Evolutionary conservation across 2,888 invertebrate genomes (phyloP).

Genomic region (Cephus pulcher): DNA sequence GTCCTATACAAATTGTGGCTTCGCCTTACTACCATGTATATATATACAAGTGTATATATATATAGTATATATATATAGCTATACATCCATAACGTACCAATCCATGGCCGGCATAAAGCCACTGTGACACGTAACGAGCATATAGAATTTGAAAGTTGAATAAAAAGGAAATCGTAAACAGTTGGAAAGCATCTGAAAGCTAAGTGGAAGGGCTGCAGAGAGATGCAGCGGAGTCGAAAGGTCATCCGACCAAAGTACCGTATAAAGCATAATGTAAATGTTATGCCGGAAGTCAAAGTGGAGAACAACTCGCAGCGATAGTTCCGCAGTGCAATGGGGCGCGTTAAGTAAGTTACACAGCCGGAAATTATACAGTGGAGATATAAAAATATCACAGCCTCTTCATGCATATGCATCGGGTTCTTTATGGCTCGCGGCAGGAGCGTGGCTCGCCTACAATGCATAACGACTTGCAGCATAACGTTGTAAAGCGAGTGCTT

Average conservation of each 20-base stretch:
- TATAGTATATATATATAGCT: no score
- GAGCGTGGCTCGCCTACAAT: background rate
- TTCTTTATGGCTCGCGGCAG: background rate
- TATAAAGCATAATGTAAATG: background rate
- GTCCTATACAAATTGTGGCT: background rate
- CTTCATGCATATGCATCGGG: slow-evolving; percentile 36
- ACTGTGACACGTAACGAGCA: background rate
- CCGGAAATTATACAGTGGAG: slow-evolving; percentile 29
- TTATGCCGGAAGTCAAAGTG: background rate
- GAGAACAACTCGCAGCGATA: background rate
- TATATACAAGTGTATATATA: no score
- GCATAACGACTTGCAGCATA: background rate
- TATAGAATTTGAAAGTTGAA: background rate
- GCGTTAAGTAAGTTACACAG: slow-evolving; percentile 17
- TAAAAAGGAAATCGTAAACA: background rate
- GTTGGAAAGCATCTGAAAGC: background rate
- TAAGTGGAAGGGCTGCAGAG: background rate
- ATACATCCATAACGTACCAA: background rate
- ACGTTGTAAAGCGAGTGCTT: background rate
- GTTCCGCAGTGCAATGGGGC: background rate
- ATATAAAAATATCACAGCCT: slow-evolving; percentile 32
- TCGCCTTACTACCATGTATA: background rate
- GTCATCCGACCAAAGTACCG: background rate
- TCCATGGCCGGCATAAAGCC: background rate
- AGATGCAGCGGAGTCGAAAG: background rate